Evolutionary conservation across 2,888 invertebrate species (phyloP), one percentile per base, ranked within the genome.

Genomic region (Agonopterix arenella): DNA sequence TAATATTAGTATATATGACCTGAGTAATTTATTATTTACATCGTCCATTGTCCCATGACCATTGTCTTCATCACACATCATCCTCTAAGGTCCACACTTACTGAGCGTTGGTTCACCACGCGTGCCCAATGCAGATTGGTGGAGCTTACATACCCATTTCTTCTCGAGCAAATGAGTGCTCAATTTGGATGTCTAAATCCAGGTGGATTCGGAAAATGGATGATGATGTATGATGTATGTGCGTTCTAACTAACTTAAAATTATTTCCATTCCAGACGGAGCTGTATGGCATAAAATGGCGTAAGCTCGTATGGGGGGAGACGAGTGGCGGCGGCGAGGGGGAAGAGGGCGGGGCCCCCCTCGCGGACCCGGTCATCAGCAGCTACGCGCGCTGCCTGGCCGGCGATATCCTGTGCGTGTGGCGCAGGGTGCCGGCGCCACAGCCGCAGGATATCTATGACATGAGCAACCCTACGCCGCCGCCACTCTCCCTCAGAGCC

Each of bases 241-340:
- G 28, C 11, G 9, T 55, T 49, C 52, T 54, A 48, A n/a, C 57
- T 61, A 44, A 8, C 28, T 0, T 57, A 28, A 28, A 7, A 5
- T 28, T 28, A 28, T 7, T 57, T 53, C 67, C 65, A 52, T 93
- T 93, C 10, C 93, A 99, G 98, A 98, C 99, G 90, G 99, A 99
- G 92, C 93, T 98, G 82, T 97, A 97, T 92, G 98, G 98, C 81
- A 98, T 99, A 90, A 98, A 98, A 96, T 98, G 98, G 98, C 96
- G 97, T 92, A 97, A 97, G 90, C 92, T 95, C 74, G 94, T 95
- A 80, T 96, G 95, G 92, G 94, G 94, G 79, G 96, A 95, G 88
- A 70, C 77, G 61, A 70, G 68, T 60, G 75, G 76, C 63, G 84
- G 80, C 58, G 80, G 82, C 65, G 85, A 69, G 50, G 67, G 63